Percentiles rank a stretch among this genome's conserved stretches.
phyloP scores from a whole-genome alignment of 2,888 invertebrate genomes.

The Troglohyphantes excavatus region DNA sequence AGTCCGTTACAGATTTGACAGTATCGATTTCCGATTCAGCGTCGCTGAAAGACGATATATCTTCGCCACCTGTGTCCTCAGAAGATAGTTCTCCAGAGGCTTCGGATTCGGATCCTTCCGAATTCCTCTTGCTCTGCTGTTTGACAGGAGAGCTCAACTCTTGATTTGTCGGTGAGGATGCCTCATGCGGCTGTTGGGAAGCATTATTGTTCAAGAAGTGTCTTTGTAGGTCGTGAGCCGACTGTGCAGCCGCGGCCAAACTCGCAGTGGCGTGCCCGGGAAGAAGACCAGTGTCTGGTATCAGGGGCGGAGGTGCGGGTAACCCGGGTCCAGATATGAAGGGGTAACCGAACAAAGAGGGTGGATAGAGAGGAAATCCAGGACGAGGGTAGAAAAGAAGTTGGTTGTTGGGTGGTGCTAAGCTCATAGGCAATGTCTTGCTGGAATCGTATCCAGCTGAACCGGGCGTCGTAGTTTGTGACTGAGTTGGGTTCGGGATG shows the following conservation, averaged over 20 bases:
- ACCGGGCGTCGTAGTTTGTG: conserved; percentile 44
- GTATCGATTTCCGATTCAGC: conserved; percentile 80
- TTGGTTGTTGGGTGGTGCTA: conserved; percentile 83
- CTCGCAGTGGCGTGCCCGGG: conserved; percentile 81
- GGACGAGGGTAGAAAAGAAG: conserved; percentile 88
- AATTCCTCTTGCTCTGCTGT: conserved; percentile 60
- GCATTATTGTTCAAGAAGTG: conserved; percentile 68
- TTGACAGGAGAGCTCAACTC: conserved; percentile 48
- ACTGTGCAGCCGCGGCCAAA: conserved; percentile 80
- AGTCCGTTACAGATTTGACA: conserved; percentile 33
- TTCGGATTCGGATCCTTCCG: conserved; percentile 79
- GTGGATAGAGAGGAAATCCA: conserved; percentile 84
- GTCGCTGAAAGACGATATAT: conserved; percentile 80
- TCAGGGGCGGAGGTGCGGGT: conserved; percentile 82
- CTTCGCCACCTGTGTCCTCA: conserved; percentile 80
- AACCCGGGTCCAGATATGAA: conserved; percentile 79
- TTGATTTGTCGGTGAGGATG: conserved; percentile 42
- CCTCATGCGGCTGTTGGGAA: conserved; percentile 14
- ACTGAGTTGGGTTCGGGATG: conserved; percentile 24
- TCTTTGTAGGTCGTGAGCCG: conserved; percentile 79
- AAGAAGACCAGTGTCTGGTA: conserved; percentile 80
- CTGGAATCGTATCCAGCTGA: conserved; percentile 66
- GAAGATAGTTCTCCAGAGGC: conserved; percentile 80
- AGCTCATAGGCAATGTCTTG: conserved; percentile 78
- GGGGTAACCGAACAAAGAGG: conserved; percentile 85